Percentiles rank a stretch among this genome's conserved stretches.
Evolutionary conservation across 2,113 vertebrate species (phyloP).

Genomic region (Todiramphus saurophagus): DNA sequence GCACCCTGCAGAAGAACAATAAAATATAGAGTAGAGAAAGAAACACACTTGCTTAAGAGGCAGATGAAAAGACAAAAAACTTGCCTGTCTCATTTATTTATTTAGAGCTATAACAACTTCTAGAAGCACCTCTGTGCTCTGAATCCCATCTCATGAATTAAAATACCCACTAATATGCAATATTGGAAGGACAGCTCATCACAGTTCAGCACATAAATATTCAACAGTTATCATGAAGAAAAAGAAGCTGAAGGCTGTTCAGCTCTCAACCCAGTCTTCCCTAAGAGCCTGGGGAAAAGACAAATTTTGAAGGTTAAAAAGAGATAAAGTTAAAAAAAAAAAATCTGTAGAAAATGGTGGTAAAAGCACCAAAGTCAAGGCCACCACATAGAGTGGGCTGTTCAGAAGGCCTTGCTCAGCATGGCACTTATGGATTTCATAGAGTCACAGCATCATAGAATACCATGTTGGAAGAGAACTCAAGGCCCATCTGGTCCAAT

Average conservation of each 20-base stretch:
- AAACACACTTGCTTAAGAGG: neutral
- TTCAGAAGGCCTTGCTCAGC: neutral
- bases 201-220: slow-evolving; percentile 32
- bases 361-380: accelerated
- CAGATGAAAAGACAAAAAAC: neutral
- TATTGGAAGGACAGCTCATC: slow-evolving; percentile 12
- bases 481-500: neutral
- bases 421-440: neutral
- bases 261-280: neutral
- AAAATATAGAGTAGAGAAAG: neutral
- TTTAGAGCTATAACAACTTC: neutral
- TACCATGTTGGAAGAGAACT: neutral
- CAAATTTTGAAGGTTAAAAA: neutral
- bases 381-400: too few species aligned
- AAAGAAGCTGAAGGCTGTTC: slow-evolving; percentile 7
- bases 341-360: neutral
- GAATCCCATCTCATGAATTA: slow-evolving; percentile 39
- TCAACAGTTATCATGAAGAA: neutral
- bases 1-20: neutral
- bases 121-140: neutral
- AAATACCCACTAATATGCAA: neutral
- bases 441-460: neutral
- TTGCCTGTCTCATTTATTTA: neutral
- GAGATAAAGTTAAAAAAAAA: neutral
- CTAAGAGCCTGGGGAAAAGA: neutral